These are phyloP conservation scores for Melanotaenia duboulayi DNA, from an alignment of 2,113 vertebrate genomes.

Conservation along the genomic window DNA sequence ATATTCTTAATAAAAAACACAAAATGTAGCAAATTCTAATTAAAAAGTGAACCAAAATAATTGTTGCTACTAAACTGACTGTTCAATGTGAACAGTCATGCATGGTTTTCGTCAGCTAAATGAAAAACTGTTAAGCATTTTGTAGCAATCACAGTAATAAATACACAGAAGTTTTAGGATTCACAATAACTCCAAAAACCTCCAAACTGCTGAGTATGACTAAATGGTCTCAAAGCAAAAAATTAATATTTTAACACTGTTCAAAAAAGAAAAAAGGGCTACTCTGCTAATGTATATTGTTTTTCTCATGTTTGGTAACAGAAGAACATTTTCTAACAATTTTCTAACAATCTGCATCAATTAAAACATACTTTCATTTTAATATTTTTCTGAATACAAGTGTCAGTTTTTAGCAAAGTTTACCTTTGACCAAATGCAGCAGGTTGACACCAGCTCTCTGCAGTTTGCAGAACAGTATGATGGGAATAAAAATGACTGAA, in stretches of 20 bases:
- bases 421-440: background rate
- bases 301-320: too few species aligned
- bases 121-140: background rate
- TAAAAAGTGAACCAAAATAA: slow-evolving; percentile 34
- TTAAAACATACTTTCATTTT: background rate
- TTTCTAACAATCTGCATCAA: background rate
- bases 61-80: background rate
- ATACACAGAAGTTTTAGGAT: background rate
- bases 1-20: slow-evolving; percentile 24
- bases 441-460: background rate
- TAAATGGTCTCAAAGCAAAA: too few species aligned
- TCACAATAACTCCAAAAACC: background rate
- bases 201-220: too few species aligned
- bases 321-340: background rate
- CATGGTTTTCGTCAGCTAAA: background rate
- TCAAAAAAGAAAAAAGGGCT: too few species aligned
- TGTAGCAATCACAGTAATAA: background rate
- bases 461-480: background rate
- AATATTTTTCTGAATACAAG: background rate
- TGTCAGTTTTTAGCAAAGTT: background rate
- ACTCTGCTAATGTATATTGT: too few species aligned
- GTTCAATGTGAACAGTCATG: slow-evolving; percentile 62
- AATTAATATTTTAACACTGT: too few species aligned
- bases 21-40: slow-evolving; percentile 38
- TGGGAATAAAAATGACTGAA: background rate